Conservation (phyloP, 2,113 vertebrate genomes). For the Ramphastos sulfuratus region DNA sequence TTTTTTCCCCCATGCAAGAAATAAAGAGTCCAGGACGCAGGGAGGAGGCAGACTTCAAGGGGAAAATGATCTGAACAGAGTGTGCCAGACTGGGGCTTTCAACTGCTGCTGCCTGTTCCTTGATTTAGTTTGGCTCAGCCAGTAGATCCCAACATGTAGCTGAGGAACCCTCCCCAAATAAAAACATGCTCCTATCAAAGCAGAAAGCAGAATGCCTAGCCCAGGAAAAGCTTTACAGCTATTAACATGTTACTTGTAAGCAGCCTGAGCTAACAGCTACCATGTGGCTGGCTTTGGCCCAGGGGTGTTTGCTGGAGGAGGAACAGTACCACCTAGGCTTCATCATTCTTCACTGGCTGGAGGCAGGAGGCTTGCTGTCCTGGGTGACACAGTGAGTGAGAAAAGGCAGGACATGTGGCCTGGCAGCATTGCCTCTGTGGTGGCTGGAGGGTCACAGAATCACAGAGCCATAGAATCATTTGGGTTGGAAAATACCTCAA, state of each 20-base stretch:
- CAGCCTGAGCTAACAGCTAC: constrained; percentile 16
- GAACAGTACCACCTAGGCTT: neutral
- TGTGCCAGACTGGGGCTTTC: neutral
- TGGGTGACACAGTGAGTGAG: rapidly evolving
- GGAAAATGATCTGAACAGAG: neutral
- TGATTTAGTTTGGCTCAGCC: neutral
- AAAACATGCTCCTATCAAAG: constrained; percentile 17
- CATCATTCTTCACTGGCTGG: neutral
- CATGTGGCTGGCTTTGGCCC: neutral
- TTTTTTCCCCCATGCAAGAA: neutral
- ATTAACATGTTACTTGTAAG: neutral
- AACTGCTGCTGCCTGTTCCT: neutral
- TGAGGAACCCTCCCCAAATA: neutral
- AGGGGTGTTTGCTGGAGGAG: neutral
- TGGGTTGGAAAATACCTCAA: too few relatives aligned
- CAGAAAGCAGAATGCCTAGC: neutral
- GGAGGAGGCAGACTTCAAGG: neutral
- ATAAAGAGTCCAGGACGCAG: neutral
- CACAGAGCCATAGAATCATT: too few relatives aligned
- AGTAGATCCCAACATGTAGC: neutral
- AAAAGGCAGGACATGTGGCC: neutral
- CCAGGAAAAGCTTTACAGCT: neutral
- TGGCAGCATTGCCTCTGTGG: rapidly evolving
- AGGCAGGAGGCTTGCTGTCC: neutral
- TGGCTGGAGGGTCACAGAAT: neutral